Evolutionary conservation across 2,113 vertebrate species (phyloP).

Genomic region (Bostrychus sinensis): DNA sequence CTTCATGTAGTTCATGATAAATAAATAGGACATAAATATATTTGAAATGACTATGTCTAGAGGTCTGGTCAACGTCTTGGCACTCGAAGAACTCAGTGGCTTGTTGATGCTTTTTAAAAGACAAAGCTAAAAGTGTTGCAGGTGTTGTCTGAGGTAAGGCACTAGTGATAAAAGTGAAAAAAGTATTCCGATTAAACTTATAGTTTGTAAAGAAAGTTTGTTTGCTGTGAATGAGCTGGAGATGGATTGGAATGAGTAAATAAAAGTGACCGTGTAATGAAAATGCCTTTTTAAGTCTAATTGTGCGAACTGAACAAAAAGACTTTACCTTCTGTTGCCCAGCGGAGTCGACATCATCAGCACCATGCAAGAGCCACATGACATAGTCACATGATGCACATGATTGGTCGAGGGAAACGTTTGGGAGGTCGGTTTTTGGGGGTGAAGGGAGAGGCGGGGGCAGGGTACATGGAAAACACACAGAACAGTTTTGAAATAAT

Average conservation of each 20-base stretch:
- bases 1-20: too few species aligned
- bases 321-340: conserved; percentile 97
- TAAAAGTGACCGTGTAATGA: not conserved
- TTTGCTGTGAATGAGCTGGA: not conserved
- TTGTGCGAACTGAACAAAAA: conserved; percentile 80
- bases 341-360: conserved; percentile 98
- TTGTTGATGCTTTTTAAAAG: not conserved
- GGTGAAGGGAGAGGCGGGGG: conserved; percentile 6
- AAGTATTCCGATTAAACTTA: not conserved
- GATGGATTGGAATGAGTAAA: not conserved
- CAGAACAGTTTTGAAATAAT: conserved; percentile 95
- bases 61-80: too few species aligned
- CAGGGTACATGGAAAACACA: conserved; percentile 89
- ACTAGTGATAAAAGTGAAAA: not conserved
- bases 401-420: conserved; percentile 90
- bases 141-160: not conserved
- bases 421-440: conserved; percentile 16
- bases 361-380: conserved; percentile 99
- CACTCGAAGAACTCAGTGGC: too few species aligned
- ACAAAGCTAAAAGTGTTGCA: not conserved
- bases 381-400: conserved; percentile 99
- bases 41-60: too few species aligned
- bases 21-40: too few species aligned
- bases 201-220: not conserved
- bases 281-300: conserved; percentile 9